A percentile compares a stretch with the other conserved stretches of the same genome.
These are phyloP conservation scores for Phyllostomus hastatus DNA, from an alignment of 2,113 vertebrate genomes.

Conservation along the genomic window DNA sequence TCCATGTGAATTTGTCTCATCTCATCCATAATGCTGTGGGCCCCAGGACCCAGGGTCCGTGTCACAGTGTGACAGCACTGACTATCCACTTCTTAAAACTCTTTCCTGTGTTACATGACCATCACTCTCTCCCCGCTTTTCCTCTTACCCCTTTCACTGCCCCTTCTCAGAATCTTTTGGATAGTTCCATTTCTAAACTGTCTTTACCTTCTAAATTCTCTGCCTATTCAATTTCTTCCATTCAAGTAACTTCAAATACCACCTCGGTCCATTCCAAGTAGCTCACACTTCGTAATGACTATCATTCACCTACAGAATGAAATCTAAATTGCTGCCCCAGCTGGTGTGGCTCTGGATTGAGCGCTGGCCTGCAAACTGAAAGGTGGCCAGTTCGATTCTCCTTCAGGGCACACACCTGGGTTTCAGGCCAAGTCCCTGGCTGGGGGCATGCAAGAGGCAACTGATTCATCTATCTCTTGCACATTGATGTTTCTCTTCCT, in stretches of 20 bases:
- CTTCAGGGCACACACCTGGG: too few species aligned
- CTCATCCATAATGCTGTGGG: too few species aligned
- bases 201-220: background rate
- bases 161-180: background rate
- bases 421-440: too few species aligned
- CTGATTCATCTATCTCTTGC: too few species aligned
- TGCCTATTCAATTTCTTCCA: background rate
- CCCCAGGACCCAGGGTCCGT: too few species aligned
- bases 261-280: background rate
- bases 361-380: too few species aligned
- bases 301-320: background rate
- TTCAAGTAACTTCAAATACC: constrained; percentile 4
- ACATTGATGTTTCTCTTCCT: too few species aligned
- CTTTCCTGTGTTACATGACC: background rate
- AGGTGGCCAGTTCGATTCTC: too few species aligned
- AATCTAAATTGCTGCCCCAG: background rate
- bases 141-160: background rate
- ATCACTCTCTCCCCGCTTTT: background rate
- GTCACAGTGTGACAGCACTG: background rate
- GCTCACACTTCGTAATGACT: background rate
- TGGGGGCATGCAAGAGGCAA: too few species aligned
- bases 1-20: too few species aligned
- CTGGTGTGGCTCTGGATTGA: too few species aligned
- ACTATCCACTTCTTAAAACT: background rate
- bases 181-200: background rate